Conservation (phyloP, 2,113 vertebrate species). For the Hyla sarda region DNA sequence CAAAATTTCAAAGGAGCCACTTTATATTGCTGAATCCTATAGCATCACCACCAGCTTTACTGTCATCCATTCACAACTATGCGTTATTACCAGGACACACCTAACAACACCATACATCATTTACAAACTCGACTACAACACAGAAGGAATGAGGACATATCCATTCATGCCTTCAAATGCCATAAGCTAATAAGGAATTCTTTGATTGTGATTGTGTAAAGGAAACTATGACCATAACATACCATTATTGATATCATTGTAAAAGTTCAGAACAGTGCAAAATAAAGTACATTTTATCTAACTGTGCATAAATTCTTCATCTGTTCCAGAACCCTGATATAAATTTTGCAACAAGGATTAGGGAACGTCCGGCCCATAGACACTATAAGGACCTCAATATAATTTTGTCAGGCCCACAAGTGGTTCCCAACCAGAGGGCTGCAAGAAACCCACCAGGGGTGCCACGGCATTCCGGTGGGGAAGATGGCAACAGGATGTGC, state of each 20-base stretch:
- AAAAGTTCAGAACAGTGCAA: neutral
- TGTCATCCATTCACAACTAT: constrained; percentile 2
- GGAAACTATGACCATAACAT: constrained; percentile 7
- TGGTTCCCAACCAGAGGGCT: too few species aligned
- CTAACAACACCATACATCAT: constrained; percentile 14
- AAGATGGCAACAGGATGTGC: too few species aligned
- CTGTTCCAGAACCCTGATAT: too few species aligned
- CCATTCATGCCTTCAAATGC: constrained; percentile 24
- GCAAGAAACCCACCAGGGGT: too few species aligned
- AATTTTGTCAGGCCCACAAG: too few species aligned
- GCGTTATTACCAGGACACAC: constrained; percentile 9
- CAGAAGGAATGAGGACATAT: constrained; percentile 5
- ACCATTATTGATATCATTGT: neutral
- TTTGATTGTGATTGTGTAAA: neutral
- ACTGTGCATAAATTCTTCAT: too few species aligned
- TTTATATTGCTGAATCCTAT: neutral
- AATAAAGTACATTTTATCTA: neutral
- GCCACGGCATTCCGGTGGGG: too few species aligned
- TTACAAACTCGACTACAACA: neutral
- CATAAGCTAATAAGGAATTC: constrained; percentile 9
- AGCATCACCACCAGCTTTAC: constrained; percentile 2
- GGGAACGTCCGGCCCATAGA: too few species aligned
- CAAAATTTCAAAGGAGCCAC: neutral
- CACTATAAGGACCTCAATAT: too few species aligned
- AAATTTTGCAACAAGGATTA: too few species aligned